Percentiles rank a stretch among this genome's conserved stretches.
phyloP scores from a whole-genome alignment of 2,888 invertebrate genomes.

The Parasteatoda lunata region DNA sequence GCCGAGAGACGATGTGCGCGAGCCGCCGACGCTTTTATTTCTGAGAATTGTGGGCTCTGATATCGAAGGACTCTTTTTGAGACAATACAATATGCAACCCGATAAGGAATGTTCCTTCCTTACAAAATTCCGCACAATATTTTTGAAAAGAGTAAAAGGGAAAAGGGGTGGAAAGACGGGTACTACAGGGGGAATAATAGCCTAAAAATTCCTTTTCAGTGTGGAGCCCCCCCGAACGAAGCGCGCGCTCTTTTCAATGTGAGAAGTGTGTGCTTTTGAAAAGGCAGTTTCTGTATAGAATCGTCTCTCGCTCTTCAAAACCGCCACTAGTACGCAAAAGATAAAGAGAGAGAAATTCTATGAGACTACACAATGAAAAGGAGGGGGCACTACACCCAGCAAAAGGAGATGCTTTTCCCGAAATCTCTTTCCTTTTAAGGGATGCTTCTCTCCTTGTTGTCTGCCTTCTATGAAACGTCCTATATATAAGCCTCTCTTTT shows the following conservation, averaged over 20 bases:
- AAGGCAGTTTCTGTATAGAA: conserved; percentile 57
- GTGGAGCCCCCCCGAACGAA: background rate
- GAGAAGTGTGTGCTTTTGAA: conserved; percentile 46
- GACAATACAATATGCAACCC: conserved; percentile 69
- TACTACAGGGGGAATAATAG: conserved; percentile 34
- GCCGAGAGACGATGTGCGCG: conserved; percentile 13
- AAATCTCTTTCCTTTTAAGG: conserved; percentile 33
- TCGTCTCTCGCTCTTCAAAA: conserved; percentile 43
- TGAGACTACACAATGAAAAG: conserved; percentile 46
- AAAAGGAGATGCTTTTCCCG: conserved; percentile 13
- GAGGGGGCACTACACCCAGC: conserved; percentile 5
- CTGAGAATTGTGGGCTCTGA: conserved; percentile 34
- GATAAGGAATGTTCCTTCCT: conserved; percentile 65
- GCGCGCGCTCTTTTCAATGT: conserved; percentile 53
- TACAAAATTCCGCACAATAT: conserved; percentile 57
- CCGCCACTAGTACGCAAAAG: conserved; percentile 36
- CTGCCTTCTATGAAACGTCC: conserved; percentile 15
- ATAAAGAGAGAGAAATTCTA: conserved; percentile 25
- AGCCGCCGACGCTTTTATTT: conserved; percentile 58
- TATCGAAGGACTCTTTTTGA: conserved; percentile 57
- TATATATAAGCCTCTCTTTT: conserved; percentile 43
- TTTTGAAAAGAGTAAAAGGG: conserved; percentile 57
- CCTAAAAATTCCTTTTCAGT: conserved; percentile 62
- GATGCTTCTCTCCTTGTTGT: conserved; percentile 1
- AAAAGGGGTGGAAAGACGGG: background rate